Base-by-base conservation (phyloP, 1,140 invertebrate genomes). In the Rhyacophila brunnea region DNA sequence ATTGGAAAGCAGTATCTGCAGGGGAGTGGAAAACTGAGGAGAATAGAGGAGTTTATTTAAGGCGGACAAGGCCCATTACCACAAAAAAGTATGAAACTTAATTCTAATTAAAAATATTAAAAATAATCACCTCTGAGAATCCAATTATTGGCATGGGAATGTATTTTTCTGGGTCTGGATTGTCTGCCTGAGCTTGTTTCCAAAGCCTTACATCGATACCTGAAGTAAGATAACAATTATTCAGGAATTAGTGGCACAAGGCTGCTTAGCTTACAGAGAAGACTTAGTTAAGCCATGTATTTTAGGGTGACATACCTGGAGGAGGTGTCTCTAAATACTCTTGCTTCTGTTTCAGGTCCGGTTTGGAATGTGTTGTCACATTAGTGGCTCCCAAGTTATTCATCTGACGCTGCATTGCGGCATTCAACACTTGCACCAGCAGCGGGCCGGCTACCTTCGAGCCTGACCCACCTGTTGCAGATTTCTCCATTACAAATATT, bases 111-210 rank as follows among this genome's bases (percentile, higher is more conserved):
- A n/a, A n/a, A n/a, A n/a, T n/a, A n/a, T n/a, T n/a, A n/a, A n/a
- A n/a, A n/a, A n/a, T n/a, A n/a, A n/a, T 68, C 42, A 83, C 70
- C 68, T 83, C 81, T 38, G 73, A 74, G 67, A 97, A 96, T 0
- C 96, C 95, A 61, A 97, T 86, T 73, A 98, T 90, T 1, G 95
- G 92, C 2, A 95, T 90, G 0, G 95, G 95, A 67, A 97, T 90
- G 51, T 95, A 91, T 65, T 88, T 86, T 23, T 86, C 84, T 6
- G 92, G 84, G 77, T 97, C 90, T 0, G 95, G 95, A 79, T 98
- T 98, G 68, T 97, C 93, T 18, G 89, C 71, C 70, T 95, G 93
- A 0, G 95, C 95, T 73, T 96, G 93, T 68, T 90, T 87, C 91
- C 91, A 95, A 52, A 93, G 80, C 55, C 89, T 76, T 20, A 82